Evolutionary conservation across 2,888 invertebrate genomes (phyloP), one percentile per base, ranked within the genome.

Genomic region (Colletes collaris): DNA sequence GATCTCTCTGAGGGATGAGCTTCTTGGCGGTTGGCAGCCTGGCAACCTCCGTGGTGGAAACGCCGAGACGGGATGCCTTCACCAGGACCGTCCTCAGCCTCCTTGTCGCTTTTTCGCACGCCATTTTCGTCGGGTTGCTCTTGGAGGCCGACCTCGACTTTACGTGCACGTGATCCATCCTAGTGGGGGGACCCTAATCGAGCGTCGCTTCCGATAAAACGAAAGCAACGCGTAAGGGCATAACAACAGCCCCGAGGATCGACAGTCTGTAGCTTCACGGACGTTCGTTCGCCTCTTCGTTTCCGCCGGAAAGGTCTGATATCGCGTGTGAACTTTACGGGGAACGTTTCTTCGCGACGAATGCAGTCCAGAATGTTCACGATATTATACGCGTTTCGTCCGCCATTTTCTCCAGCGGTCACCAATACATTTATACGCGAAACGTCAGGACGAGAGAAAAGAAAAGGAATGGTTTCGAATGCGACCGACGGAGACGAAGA

Each of bases 21-120:
- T 88, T 90, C 84, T 90, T 92, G 67, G 92, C 91, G 27, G 90
- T 87, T 5, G 91, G 86, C 68, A 92, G 82, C 68, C 86, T 85
- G 59, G 91, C 92, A 66, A 92, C 89, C 64, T 92, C 92, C 74
- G 83, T 76, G 68, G 90, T 87, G 37, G 89, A 81, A 67, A 92
- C 89, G 58, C 91, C 92, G n/a, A 92, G 76, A 35, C 92, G 87
- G 68, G 92, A 90, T 65, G 92, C 92, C 81, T 90, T 92, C 71
- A 90, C 84, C 44, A 92, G 86, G 37, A 91, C 90, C 75, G 91
- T 89, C 81, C 88, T 89, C 10, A 93, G 87, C 35, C 91, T 88
- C 65, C 89, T 88, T 73, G 91, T 86, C 49, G 92, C 92, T 79
- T 92, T 92, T 76, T 92, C 92, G 87, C 92, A 92, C 10, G 89